Evolutionary conservation across 2,888 invertebrate species (phyloP).

Genomic region (Empis livida): DNA sequence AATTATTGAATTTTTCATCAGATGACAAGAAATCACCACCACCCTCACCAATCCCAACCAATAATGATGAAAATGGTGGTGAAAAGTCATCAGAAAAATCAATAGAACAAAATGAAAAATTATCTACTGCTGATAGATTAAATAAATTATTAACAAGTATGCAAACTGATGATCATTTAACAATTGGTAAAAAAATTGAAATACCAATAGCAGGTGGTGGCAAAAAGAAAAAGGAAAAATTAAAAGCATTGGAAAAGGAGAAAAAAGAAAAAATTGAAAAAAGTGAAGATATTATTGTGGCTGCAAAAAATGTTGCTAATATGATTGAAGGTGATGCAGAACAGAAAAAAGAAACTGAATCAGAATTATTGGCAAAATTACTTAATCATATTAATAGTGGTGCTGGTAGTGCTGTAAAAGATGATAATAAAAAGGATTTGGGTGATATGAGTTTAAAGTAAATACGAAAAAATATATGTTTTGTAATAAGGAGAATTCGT

Average conservation of each 20-base stretch:
- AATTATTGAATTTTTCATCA: not conserved
- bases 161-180: slow-evolving; percentile 23
- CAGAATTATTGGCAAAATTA: slow-evolving; percentile 57
- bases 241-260: slow-evolving; percentile 13
- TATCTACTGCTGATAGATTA: slow-evolving; percentile 27
- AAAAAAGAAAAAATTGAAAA: slow-evolving; percentile 16
- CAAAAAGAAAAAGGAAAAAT: slow-evolving; percentile 13
- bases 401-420: not conserved
- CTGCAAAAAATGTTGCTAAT: slow-evolving; percentile 60
- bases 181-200: slow-evolving; percentile 13
- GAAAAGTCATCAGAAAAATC: not conserved
- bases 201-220: slow-evolving; percentile 27
- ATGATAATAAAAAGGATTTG: slow-evolving; percentile 6
- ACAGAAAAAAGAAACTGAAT: slow-evolving; percentile 42
- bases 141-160: slow-evolving; percentile 30
- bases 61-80: not conserved
- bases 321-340: slow-evolving; percentile 53
- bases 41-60: no score
- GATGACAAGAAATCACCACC: not conserved
- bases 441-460: slow-evolving; percentile 25
- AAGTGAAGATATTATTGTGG: slow-evolving; percentile 31
- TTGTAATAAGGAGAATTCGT: no score
- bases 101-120: slow-evolving; percentile 6
- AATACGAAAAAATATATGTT: no score
- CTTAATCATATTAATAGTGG: slow-evolving; percentile 33